A percentile compares a stretch with the other conserved stretches of the same genome.
Conservation (phyloP, 2,113 vertebrate species). For the Formicarius rufipectus region DNA sequence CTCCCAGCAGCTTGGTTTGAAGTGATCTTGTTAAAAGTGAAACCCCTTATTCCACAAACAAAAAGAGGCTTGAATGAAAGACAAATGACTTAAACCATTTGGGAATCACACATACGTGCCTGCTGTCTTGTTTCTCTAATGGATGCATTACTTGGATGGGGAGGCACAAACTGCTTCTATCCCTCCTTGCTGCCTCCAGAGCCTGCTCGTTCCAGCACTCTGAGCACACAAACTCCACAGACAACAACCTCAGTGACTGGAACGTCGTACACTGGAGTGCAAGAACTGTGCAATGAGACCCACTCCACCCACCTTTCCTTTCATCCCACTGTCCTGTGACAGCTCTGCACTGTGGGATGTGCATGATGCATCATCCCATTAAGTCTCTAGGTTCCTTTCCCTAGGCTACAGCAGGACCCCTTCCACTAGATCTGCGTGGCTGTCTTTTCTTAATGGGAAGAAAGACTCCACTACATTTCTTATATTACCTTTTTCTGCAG, state of each 20-base stretch:
- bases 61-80: neutral
- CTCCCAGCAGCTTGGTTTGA: neutral
- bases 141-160: neutral
- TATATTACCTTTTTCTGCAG: neutral
- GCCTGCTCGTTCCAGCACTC: neutral
- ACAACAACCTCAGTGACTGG: neutral
- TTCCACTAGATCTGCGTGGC: neutral
- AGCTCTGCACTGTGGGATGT: neutral
- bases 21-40: neutral
- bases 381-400: neutral
- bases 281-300: neutral
- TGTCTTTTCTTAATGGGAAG: neutral
- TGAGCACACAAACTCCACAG: neutral
- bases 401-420: neutral
- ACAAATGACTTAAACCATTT: neutral
- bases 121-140: neutral
- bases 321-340: neutral
- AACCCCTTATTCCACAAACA: neutral
- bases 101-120: neutral
- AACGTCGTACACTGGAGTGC: neutral
- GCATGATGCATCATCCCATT: neutral
- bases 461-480: neutral
- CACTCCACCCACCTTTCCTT: neutral
- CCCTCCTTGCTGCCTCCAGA: neutral
- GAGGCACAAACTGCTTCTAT: neutral